Evolutionary conservation across 2,113 vertebrate genomes (phyloP).

Genomic region (Garra rufa): DNA sequence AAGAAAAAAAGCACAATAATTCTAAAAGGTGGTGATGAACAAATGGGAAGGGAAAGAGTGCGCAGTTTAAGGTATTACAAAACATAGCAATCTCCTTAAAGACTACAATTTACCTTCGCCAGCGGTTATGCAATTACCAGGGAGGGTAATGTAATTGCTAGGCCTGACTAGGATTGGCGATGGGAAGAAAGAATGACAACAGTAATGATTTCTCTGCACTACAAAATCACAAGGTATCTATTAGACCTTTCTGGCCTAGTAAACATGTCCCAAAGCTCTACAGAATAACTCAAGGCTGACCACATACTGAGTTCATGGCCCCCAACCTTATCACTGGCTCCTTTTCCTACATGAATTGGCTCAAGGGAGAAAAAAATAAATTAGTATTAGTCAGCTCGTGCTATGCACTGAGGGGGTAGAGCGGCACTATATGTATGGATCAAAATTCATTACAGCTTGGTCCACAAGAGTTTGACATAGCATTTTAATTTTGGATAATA

Average conservation of each 20-base stretch:
- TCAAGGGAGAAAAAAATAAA: background rate
- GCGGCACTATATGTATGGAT: background rate
- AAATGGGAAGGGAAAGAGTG: background rate
- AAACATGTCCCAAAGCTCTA: background rate
- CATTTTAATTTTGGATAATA: no score
- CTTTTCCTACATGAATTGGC: background rate
- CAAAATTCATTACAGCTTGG: no score
- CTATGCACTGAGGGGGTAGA: background rate
- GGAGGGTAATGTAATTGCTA: slow-evolving; percentile 15
- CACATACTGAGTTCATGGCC: background rate
- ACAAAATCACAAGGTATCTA: slow-evolving; percentile 26
- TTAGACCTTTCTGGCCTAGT: background rate
- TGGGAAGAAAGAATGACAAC: slow-evolving; percentile 27
- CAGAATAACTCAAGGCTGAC: background rate
- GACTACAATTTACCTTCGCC: slow-evolving; percentile 34
- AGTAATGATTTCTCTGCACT: slow-evolving; percentile 18
- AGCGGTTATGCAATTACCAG: slow-evolving; percentile 43
- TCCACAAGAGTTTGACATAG: no score
- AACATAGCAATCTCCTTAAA: slow-evolving; percentile 44
- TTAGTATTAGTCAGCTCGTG: background rate
- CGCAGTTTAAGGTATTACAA: slow-evolving; percentile 40
- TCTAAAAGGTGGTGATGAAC: slow-evolving; percentile 23
- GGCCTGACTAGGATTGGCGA: background rate
- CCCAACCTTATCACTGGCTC: background rate
- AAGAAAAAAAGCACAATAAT: slow-evolving; percentile 17